phyloP scores from a whole-genome alignment of 2,113 vertebrate genomes.

The Drymodes brunneopygia region DNA sequence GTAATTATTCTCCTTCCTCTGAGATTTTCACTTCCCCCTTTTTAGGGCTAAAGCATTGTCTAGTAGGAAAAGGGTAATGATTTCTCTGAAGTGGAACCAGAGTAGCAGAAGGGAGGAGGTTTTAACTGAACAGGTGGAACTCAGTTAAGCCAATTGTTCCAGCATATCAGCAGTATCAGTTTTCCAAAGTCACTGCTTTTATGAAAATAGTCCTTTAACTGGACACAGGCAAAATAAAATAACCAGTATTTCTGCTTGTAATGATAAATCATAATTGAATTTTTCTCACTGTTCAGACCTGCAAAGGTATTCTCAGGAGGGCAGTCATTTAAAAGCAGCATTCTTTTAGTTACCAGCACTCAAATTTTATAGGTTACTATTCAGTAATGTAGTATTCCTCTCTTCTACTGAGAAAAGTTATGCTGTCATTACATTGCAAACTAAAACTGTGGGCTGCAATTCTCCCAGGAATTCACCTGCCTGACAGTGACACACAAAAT shows the following conservation, averaged over 20 bases:
- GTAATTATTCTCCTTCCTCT: background rate
- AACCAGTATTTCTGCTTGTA: background rate
- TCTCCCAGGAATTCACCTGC: background rate
- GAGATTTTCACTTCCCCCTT: background rate
- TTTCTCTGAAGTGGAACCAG: background rate
- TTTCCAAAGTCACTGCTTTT: background rate
- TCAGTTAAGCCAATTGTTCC: background rate
- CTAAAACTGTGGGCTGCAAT: background rate
- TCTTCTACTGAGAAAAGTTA: background rate
- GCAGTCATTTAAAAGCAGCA: background rate
- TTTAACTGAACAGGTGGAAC: background rate
- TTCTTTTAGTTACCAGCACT: background rate
- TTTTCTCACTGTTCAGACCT: background rate
- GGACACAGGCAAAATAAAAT: background rate
- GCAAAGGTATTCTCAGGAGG: background rate
- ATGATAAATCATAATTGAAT: background rate
- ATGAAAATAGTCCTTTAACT: background rate
- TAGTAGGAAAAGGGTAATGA: background rate
- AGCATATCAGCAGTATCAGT: background rate
- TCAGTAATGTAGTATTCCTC: background rate
- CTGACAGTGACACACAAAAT: background rate
- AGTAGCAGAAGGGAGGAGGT: background rate
- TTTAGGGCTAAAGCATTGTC: background rate
- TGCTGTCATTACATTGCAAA: background rate
- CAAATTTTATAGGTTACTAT: background rate